Conservation (phyloP, 1,140 invertebrate species). For the Lucilia sericata region DNA sequence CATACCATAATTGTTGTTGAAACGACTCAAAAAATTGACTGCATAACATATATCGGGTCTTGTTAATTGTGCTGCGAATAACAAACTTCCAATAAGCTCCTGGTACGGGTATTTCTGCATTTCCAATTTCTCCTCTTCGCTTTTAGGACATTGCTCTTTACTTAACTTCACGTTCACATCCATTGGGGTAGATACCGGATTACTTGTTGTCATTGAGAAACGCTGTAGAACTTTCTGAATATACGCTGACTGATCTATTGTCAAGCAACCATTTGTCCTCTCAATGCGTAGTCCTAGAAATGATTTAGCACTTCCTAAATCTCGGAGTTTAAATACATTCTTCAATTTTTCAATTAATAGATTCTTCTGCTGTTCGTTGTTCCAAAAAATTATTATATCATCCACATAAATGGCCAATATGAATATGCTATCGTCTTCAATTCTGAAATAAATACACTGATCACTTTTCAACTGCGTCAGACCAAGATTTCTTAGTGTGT, state of each 20-base stretch:
- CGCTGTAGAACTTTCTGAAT: constrained; percentile 58
- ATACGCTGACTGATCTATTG: constrained; percentile 60
- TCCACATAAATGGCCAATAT: constrained; percentile 45
- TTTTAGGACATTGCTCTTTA: too few relatives aligned
- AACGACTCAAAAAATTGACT: constrained; percentile 45
- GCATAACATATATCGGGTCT: too few relatives aligned
- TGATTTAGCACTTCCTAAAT: constrained; percentile 50
- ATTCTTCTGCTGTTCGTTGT: constrained; percentile 46
- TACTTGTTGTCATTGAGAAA: constrained; percentile 52
- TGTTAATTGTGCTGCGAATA: too few relatives aligned
- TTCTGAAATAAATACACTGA: constrained; percentile 11
- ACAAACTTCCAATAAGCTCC: too few relatives aligned
- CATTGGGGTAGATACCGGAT: constrained; percentile 50
- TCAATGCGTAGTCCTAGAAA: constrained; percentile 59
- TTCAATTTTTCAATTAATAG: constrained; percentile 50
- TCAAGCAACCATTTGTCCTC: constrained; percentile 50
- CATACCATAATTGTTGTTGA: too few relatives aligned
- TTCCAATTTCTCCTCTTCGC: too few relatives aligned
- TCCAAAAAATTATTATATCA: constrained; percentile 47
- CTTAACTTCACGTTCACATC: constrained; percentile 48
- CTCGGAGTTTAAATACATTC: constrained; percentile 5
- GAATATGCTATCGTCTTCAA: background rate
- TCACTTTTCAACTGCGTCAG: constrained; percentile 23
- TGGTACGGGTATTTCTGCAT: too few relatives aligned
- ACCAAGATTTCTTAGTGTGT: constrained; percentile 45